Conservation (phyloP, 2,113 vertebrate genomes). For the Sander vitreus region DNA sequence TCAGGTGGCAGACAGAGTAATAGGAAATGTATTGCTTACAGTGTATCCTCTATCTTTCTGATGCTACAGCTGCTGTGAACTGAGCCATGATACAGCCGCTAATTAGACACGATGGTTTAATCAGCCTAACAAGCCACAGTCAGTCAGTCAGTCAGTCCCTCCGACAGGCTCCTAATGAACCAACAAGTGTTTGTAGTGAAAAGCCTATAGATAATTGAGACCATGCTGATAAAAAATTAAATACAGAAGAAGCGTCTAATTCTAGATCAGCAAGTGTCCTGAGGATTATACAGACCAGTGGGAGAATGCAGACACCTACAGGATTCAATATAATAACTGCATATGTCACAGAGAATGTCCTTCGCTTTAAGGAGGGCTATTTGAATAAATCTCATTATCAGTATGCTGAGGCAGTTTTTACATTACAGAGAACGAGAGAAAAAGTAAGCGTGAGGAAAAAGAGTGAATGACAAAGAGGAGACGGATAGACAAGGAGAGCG, state of each 20-base stretch:
- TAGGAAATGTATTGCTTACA: constrained; percentile 10
- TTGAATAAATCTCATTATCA: constrained; percentile 81
- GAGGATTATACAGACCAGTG: constrained; percentile 33
- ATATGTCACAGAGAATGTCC: constrained; percentile 62
- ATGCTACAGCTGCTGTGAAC: constrained; percentile 49
- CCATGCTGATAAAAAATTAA: neutral
- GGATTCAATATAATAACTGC: constrained; percentile 51
- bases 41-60: constrained; percentile 48
- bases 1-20: constrained; percentile 19
- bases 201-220: constrained; percentile 22
- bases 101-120: constrained; percentile 70
- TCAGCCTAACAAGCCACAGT: constrained; percentile 65
- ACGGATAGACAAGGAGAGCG: constrained; percentile 37
- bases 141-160: constrained; percentile 59
- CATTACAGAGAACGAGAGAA: constrained; percentile 54
- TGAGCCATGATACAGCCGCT: constrained; percentile 44
- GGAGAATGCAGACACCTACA: constrained; percentile 45
- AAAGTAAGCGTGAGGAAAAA: constrained; percentile 22
- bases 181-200: constrained; percentile 58
- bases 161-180: constrained; percentile 57
- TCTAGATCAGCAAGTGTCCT: constrained; percentile 16
- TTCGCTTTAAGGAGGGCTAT: constrained; percentile 68
- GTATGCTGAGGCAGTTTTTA: constrained; percentile 76
- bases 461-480: constrained; percentile 71
- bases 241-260: neutral